These are phyloP conservation scores for Lasioglossum pauxillum DNA, from an alignment of 2,888 invertebrate genomes.

Conservation along the genomic window DNA sequence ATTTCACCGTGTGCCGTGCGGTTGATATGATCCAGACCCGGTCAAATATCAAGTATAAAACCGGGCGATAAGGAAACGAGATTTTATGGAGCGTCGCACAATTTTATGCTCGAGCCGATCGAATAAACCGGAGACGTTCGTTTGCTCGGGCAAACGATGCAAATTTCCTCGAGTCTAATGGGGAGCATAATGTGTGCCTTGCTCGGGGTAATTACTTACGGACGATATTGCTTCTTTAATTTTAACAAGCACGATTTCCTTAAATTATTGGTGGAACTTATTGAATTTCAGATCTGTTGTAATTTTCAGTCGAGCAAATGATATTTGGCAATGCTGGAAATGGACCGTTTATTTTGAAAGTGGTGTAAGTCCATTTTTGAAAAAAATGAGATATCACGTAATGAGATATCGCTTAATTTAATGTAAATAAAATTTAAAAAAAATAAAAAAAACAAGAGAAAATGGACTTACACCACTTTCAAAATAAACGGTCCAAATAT, in stretches of 20 bases:
- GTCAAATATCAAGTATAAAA: not conserved
- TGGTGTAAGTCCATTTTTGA: too few relatives aligned
- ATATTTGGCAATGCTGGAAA: not conserved
- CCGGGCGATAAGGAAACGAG: not conserved
- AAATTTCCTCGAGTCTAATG: not conserved
- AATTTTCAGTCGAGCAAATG: not conserved
- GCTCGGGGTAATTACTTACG: not conserved
- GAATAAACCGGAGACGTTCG: not conserved
- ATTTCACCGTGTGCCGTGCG: not conserved
- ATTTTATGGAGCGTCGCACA: not conserved
- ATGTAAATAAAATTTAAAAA: too few relatives aligned
- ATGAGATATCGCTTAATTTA: too few relatives aligned
- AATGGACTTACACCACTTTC: too few relatives aligned
- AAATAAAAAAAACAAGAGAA: too few relatives aligned
- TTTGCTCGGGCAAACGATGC: not conserved
- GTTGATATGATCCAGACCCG: not conserved
- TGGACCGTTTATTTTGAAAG: too few relatives aligned
- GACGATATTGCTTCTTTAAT: not conserved
- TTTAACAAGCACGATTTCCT: not conserved
- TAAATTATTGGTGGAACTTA: not conserved
- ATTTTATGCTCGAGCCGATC: not conserved
- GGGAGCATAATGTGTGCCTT: not conserved
- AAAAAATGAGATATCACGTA: too few relatives aligned
- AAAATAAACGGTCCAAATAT: too few relatives aligned
- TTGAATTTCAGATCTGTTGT: not conserved